phyloP scores from a whole-genome alignment of 2,888 invertebrate species.

The Melanotus villosus region DNA sequence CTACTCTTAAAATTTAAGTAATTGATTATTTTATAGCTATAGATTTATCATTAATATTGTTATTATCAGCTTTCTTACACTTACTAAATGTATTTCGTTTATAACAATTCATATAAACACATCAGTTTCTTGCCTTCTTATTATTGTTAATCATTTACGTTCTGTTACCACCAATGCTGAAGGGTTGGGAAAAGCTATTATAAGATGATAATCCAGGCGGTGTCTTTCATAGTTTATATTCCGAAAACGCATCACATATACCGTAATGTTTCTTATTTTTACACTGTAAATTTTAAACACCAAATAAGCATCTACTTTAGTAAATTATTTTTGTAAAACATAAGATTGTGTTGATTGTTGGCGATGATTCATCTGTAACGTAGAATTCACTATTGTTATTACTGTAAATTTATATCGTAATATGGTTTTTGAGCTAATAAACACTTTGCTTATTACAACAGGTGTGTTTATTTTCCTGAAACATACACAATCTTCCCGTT shows the following conservation, averaged over 20 bases:
- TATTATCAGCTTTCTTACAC: too few relatives aligned
- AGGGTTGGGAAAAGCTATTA: too few relatives aligned
- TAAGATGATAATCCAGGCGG: background rate
- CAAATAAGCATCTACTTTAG: background rate
- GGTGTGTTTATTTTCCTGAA: background rate
- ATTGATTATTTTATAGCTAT: too few relatives aligned
- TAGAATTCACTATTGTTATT: slow-evolving; percentile 18
- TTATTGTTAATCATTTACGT: too few relatives aligned
- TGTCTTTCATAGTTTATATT: slow-evolving; percentile 5
- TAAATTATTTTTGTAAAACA: slow-evolving; percentile 4
- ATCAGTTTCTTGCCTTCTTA: too few relatives aligned
- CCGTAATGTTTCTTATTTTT: slow-evolving; percentile 16
- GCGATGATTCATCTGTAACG: background rate
- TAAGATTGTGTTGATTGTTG: background rate
- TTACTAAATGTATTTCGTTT: too few relatives aligned
- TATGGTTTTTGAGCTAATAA: slow-evolving; percentile 46
- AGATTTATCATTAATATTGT: too few relatives aligned
- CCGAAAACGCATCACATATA: slow-evolving; percentile 9
- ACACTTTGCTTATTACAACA: slow-evolving; percentile 36
- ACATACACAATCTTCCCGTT: background rate
- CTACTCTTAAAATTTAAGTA: too few relatives aligned
- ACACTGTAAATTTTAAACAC: slow-evolving; percentile 28
- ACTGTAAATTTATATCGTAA: background rate
- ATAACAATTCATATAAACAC: too few relatives aligned
- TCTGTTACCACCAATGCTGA: too few relatives aligned